A percentile compares a stretch with the other conserved stretches of the same genome.
Evolutionary conservation across 2,888 invertebrate genomes (phyloP).

Genomic region (Dermolepida albohirtum): DNA sequence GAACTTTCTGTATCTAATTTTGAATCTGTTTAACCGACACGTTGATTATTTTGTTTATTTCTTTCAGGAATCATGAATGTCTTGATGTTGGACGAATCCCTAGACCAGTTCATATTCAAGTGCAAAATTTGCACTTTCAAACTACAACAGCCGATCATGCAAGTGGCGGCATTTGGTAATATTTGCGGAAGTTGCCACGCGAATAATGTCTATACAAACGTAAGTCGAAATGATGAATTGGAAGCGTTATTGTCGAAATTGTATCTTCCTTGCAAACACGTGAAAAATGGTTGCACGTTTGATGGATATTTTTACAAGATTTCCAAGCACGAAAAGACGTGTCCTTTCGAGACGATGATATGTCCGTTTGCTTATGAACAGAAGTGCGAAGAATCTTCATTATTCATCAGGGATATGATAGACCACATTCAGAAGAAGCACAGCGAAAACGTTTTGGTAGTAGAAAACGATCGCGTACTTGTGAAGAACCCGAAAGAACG

Average conservation of each 20-base stretch:
- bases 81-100: background rate
- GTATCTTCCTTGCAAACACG: slow-evolving; percentile 8
- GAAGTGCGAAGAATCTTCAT: background rate
- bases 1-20: too few species aligned
- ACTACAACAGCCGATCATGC: slow-evolving; percentile 6
- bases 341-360: background rate
- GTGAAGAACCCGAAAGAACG: background rate
- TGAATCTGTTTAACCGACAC: too few species aligned
- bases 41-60: too few species aligned
- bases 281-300: slow-evolving; percentile 7
- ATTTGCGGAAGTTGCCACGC: slow-evolving; percentile 12
- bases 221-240: background rate
- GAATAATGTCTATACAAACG: slow-evolving; percentile 9
- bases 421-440: slow-evolving; percentile 1
- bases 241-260: slow-evolving; percentile 6
- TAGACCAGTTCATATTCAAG: background rate
- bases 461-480: background rate
- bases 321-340: slow-evolving; percentile 6
- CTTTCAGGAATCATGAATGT: too few species aligned
- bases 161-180: background rate
- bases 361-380: slow-evolving; percentile 13
- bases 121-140: slow-evolving; percentile 2
- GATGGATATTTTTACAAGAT: background rate
- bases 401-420: background rate
- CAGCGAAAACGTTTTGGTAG: background rate